phyloP scores from a whole-genome alignment of 2,888 invertebrate genomes.

The Trichacis sp. region DNA sequence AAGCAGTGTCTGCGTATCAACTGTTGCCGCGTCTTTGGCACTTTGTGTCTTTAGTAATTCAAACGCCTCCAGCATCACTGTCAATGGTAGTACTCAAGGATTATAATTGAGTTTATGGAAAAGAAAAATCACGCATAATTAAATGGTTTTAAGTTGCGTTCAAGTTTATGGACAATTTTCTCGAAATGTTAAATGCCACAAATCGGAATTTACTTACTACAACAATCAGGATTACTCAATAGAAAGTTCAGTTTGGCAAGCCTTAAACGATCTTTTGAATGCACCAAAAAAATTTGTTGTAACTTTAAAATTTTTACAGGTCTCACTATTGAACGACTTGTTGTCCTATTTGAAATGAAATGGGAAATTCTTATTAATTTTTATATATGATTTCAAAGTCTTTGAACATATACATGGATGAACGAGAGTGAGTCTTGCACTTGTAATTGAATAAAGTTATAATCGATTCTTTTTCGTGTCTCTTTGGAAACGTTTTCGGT shows the following conservation, averaged over 20 bases:
- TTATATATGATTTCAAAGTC: slow-evolving; percentile 52
- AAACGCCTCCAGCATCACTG: slow-evolving; percentile 52
- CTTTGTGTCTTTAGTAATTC: slow-evolving; percentile 58
- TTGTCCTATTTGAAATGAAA: too few species aligned
- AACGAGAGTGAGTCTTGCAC: slow-evolving; percentile 52
- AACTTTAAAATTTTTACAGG: slow-evolving; percentile 55
- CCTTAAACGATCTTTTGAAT: slow-evolving; percentile 53
- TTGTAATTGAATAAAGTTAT: slow-evolving; percentile 52
- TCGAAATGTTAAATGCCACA: slow-evolving; percentile 56
- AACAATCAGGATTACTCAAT: slow-evolving; percentile 49
- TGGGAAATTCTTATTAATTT: too few species aligned
- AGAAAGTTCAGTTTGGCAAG: slow-evolving; percentile 52
- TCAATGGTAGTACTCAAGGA: slow-evolving; percentile 57
- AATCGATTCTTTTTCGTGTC: slow-evolving; percentile 56
- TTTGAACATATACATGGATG: slow-evolving; percentile 50
- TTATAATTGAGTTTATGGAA: slow-evolving; percentile 49
- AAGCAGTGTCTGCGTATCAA: slow-evolving; percentile 39
- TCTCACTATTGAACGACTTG: slow-evolving; percentile 20
- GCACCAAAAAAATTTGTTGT: slow-evolving; percentile 55
- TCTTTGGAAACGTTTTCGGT: slow-evolving; percentile 64
- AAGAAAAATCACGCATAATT: slow-evolving; percentile 50
- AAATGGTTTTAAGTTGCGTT: slow-evolving; percentile 58
- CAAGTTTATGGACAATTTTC: slow-evolving; percentile 65
- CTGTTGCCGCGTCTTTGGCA: slow-evolving; percentile 61
- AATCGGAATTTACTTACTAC: slow-evolving; percentile 43